Percentiles rank a stretch among this genome's conserved stretches.
These are phyloP conservation scores for Drosophila paramelanica DNA, from an alignment of 2,888 invertebrate species.

Conservation along the genomic window DNA sequence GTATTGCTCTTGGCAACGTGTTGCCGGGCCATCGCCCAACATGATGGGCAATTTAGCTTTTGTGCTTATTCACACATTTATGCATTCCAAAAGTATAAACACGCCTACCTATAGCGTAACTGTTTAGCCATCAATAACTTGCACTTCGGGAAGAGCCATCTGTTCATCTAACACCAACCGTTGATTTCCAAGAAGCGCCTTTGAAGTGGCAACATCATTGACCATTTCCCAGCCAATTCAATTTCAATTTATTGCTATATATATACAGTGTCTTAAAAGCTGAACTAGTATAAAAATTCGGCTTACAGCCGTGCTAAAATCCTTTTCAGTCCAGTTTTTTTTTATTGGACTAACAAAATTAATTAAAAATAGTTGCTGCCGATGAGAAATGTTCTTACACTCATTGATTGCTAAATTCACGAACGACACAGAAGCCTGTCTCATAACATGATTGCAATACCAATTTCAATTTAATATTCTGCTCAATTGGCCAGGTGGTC, in stretches of 20 bases:
- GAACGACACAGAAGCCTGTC: conserved; percentile 9
- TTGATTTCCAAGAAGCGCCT: conserved; percentile 19
- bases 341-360: conserved; percentile 2
- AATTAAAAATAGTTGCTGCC: background rate
- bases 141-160: conserved; percentile 54
- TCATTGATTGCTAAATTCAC: conserved; percentile 27
- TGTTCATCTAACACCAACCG: conserved; percentile 55
- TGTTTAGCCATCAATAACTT: conserved; percentile 15
- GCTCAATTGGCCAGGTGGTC: conserved; percentile 61
- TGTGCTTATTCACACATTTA: conserved; percentile 56
- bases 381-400: background rate
- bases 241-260: conserved; percentile 33
- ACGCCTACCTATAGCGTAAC: conserved; percentile 19
- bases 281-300: background rate
- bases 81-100: conserved; percentile 43
- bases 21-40: conserved; percentile 12
- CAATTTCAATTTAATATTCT: conserved; percentile 21
- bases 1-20: conserved; percentile 27
- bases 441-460: conserved; percentile 1
- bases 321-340: too few relatives aligned
- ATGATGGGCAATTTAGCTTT: conserved; percentile 37
- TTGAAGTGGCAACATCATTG: conserved; percentile 20
- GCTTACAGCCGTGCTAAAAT: too few relatives aligned
- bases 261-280: conserved; percentile 35
- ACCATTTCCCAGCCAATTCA: background rate